Evolutionary conservation across 2,888 invertebrate species (phyloP), one percentile per base, ranked within the genome.

Genomic region (Eudemis profundana): DNA sequence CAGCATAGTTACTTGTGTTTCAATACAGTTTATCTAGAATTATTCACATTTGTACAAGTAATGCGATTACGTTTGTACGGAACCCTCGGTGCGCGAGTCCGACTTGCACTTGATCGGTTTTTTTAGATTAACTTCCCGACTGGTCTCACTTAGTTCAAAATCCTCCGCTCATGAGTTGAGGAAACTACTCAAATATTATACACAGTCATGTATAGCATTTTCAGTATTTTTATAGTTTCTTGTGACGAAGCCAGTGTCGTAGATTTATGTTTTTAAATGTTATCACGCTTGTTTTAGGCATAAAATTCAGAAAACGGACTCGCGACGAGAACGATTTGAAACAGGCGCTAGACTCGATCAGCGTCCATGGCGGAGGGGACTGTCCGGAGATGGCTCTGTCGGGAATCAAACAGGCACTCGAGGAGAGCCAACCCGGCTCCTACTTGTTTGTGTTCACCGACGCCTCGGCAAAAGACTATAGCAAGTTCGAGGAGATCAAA

Each of bases 401-500:
- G 0, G 81, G 81, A 0, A 68, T 79, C 12, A 60, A 72, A 15
- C 23, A 66, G 10, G 82, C 71, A 1, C 53, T 82, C 4, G 14
- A 71, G 0, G 40, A 47, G 0, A 82, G 82, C 62, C 68, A 66
- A 1, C 73, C 70, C 0, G 54, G 71, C 1, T 82, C 82, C 0
- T 74, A 66, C 10, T 27, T 82, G 1, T 82, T 72, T 38, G 74
- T 81, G 0, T 82, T 81, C 46, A 82, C 82, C 3, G 82, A 82
- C 44, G 80, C 82, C 0, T 36, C 72, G 0, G 73, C 82, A 0
- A 74, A 70, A 23, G 83, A 83, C 64, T 54, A 70, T 8, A 0
- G 0, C 0, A 56, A 63, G 12, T 29, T 62, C 3, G 33, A 57
- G 0, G 27, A 68, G 23, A 70, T 81, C 1, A 74, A 66, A 56